These are phyloP conservation scores for Catocala sponsa DNA, from an alignment of 2,888 invertebrate genomes.

Conservation along the genomic window DNA sequence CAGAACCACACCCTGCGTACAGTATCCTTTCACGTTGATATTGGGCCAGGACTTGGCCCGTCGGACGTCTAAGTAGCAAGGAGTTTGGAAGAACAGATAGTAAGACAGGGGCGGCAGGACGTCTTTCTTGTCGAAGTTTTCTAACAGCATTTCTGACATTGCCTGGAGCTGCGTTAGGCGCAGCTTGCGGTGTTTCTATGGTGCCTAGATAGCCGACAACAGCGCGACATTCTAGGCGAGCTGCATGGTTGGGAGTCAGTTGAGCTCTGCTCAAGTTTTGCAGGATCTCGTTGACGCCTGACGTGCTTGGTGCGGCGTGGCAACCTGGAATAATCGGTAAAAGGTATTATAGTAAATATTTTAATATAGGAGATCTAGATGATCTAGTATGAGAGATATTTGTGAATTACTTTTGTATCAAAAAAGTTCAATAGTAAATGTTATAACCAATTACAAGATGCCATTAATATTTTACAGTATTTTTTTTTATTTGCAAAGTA, in stretches of 20 bases:
- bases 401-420: background rate
- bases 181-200: slow-evolving; percentile 97
- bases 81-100: slow-evolving; percentile 95
- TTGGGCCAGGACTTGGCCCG: slow-evolving; percentile 94
- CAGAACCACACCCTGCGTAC: slow-evolving; percentile 96
- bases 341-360: slow-evolving; percentile 4
- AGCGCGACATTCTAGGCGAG: slow-evolving; percentile 92
- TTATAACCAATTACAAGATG: no score
- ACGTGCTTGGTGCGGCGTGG: slow-evolving; percentile 77
- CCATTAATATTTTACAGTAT: no score
- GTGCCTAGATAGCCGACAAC: slow-evolving; percentile 98
- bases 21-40: slow-evolving; percentile 95
- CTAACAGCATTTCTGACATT: slow-evolving; percentile 96
- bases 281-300: slow-evolving; percentile 79
- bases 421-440: no score
- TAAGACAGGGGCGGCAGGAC: slow-evolving; percentile 94
- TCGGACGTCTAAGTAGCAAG: slow-evolving; percentile 93
- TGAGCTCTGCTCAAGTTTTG: slow-evolving; percentile 78
- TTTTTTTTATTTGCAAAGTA: no score
- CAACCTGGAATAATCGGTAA: slow-evolving; percentile 67
- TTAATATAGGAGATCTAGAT: no score
- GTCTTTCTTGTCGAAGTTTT: slow-evolving; percentile 95
- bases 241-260: slow-evolving; percentile 74
- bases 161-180: slow-evolving; percentile 92
- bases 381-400: no score